Conservation (phyloP, 1,140 invertebrate species). For the Triops cancriformis region DNA sequence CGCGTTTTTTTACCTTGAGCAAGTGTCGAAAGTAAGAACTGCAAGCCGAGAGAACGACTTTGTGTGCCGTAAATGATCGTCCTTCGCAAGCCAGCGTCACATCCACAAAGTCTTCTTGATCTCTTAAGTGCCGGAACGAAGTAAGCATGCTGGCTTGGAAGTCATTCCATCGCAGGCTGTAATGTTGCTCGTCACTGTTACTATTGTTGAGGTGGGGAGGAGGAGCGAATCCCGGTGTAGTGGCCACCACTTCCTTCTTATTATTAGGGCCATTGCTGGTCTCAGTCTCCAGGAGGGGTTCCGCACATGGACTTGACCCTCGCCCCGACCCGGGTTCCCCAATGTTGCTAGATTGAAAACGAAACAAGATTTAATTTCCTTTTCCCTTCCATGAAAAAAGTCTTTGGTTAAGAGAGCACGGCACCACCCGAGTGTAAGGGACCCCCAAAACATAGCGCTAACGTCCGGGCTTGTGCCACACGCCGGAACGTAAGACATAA, state of each 20-base stretch:
- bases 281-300: background rate
- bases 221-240: background rate
- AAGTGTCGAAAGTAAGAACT: conserved; percentile 83
- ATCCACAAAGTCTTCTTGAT: conserved; percentile 60
- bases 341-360: background rate
- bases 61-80: conserved; percentile 78
- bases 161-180: conserved; percentile 87
- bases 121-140: conserved; percentile 67
- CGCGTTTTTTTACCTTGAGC: conserved; percentile 52
- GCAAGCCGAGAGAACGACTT: conserved; percentile 80
- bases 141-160: conserved; percentile 80
- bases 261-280: background rate
- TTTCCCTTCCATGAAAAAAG: background rate
- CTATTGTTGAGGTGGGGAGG: conserved; percentile 15
- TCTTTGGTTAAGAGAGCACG: background rate
- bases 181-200: conserved; percentile 60
- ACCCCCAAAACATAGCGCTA: no score
- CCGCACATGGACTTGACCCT: background rate
- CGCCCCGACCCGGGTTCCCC: background rate
- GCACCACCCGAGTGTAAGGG: no score
- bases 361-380: background rate
- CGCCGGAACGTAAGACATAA: no score
- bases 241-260: background rate
- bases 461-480: no score
- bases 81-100: conserved; percentile 86